A percentile compares a stretch with the other conserved stretches of the same genome.
These are phyloP conservation scores for Hypsibius dujardini DNA, from an alignment of 1,140 invertebrate species.

Conservation along the genomic window DNA sequence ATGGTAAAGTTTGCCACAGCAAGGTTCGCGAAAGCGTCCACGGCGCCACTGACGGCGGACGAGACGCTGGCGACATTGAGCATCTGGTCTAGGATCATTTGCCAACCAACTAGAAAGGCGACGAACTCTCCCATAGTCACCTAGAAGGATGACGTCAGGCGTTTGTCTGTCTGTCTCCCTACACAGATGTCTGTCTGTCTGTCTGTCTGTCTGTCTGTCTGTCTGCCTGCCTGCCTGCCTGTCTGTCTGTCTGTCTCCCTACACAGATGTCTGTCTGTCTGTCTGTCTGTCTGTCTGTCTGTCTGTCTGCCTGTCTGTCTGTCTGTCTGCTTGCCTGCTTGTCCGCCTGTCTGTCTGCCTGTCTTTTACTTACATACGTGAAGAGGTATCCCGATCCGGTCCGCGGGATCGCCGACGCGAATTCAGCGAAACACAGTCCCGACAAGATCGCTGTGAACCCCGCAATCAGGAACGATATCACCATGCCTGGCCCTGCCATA, in stretches of 20 bases:
- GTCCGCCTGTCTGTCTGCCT: too few species aligned
- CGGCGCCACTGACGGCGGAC: neutral
- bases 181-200: too few species aligned
- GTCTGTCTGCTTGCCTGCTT: too few species aligned
- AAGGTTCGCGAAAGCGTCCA: neutral
- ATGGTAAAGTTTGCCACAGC: neutral
- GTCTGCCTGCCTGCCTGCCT: too few species aligned
- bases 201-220: too few species aligned
- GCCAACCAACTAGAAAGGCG: neutral
- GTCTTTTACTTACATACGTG: neutral
- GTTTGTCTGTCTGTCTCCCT: too few species aligned
- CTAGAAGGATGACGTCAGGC: too few species aligned
- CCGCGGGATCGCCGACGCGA: neutral
- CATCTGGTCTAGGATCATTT: neutral
- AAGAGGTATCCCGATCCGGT: constrained; percentile 1
- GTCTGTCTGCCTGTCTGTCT: too few species aligned
- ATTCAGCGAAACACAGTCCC: neutral
- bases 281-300: too few species aligned
- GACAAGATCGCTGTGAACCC: neutral
- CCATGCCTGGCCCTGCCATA: neutral
- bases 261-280: too few species aligned
- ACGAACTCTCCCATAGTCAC: constrained; percentile 5
- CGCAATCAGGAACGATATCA: neutral
- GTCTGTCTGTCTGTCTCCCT: too few species aligned
- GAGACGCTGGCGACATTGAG: neutral